These are phyloP conservation scores for Papilio aristodemus DNA, from an alignment of 1,140 invertebrate species.

Conservation along the genomic window DNA sequence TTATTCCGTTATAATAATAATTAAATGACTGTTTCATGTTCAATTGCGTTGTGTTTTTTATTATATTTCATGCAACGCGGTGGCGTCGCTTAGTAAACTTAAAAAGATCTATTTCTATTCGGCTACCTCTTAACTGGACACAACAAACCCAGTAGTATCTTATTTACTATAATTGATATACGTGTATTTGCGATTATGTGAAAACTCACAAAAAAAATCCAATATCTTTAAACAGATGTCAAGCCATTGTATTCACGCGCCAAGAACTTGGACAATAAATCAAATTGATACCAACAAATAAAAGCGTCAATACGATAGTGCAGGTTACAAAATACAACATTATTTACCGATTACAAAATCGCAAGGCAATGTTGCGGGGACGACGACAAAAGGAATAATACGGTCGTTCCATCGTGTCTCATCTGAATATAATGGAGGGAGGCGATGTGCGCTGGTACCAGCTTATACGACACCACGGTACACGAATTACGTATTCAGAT, in stretches of 20 bases:
- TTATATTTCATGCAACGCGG: too few species aligned
- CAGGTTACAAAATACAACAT: conserved; percentile 17
- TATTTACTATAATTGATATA: too few species aligned
- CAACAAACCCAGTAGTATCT: too few species aligned
- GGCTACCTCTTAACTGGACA: too few species aligned
- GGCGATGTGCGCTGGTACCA: conserved; percentile 49
- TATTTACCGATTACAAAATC: conserved; percentile 20
- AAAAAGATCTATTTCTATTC: too few species aligned
- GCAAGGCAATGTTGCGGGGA: conserved; percentile 8
- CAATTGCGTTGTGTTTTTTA: too few species aligned
- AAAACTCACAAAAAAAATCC: too few species aligned
- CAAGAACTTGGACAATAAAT: neutral
- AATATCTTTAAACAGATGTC: too few species aligned
- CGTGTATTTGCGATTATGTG: too few species aligned
- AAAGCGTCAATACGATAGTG: neutral
- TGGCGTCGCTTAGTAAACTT: too few species aligned
- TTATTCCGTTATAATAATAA: neutral
- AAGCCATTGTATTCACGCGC: neutral
- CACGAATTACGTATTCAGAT: conserved; percentile 24
- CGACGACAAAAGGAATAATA: conserved; percentile 46
- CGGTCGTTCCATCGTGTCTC: conserved; percentile 48
- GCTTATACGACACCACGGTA: conserved; percentile 36
- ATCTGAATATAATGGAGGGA: conserved; percentile 69
- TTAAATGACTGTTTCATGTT: too few species aligned
- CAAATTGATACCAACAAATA: conserved; percentile 12